phyloP scores from a whole-genome alignment of 2,888 invertebrate species.

The Gortyna flavago region DNA sequence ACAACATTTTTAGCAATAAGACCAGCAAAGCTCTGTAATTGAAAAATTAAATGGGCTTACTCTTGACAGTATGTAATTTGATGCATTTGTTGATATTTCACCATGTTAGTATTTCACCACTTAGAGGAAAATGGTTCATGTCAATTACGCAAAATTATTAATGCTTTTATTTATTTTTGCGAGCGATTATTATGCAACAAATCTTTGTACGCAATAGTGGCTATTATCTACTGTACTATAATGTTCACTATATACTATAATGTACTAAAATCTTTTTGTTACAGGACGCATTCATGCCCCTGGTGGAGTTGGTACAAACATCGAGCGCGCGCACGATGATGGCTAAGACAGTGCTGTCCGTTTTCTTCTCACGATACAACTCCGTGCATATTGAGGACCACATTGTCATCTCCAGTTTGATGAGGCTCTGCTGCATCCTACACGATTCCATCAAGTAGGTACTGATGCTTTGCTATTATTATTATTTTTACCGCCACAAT shows the following conservation, averaged over 20 bases:
- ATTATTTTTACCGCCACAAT: not conserved
- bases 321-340: constrained; percentile 95
- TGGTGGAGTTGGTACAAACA: constrained; percentile 97
- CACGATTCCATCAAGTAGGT: constrained; percentile 99
- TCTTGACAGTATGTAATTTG: not conserved
- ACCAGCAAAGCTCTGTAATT: not conserved
- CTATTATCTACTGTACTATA: not conserved
- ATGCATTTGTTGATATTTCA: not conserved
- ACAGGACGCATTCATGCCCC: constrained; percentile 96
- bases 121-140: not conserved
- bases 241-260: too few relatives aligned
- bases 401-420: constrained; percentile 96
- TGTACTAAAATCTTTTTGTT: constrained; percentile 18
- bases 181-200: not conserved
- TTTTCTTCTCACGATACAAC: constrained; percentile 88
- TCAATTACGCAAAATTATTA: not conserved
- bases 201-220: not conserved
- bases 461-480: constrained; percentile 56
- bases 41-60: not conserved
- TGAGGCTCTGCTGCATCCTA: constrained; percentile 96
- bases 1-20: too few relatives aligned
- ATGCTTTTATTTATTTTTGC: not conserved
- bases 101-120: not conserved
- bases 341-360: constrained; percentile 94
- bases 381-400: constrained; percentile 93